phyloP scores from a whole-genome alignment of 2,888 invertebrate species.

The Baronia brevicornis region DNA sequence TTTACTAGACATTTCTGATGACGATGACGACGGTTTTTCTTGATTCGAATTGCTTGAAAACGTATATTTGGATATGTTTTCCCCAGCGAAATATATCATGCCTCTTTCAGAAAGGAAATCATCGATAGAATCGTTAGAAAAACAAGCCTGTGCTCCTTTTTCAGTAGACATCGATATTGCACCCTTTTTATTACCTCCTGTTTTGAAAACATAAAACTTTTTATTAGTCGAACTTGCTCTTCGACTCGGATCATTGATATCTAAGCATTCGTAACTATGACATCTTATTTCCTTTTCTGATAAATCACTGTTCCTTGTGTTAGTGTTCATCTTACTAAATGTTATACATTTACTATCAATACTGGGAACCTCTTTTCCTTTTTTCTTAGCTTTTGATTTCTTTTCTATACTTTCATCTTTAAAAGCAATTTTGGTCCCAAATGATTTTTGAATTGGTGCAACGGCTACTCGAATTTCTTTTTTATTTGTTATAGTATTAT shows the following conservation, averaged over 20 bases:
- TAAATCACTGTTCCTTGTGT: conserved; percentile 12
- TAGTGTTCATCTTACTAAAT: conserved; percentile 8
- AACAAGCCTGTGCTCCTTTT: conserved; percentile 47
- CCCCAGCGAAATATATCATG: conserved; percentile 35
- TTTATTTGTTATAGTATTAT: conserved; percentile 9
- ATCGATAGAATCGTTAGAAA: conserved; percentile 58
- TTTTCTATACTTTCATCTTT: conserved; percentile 27
- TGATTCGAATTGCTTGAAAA: conserved; percentile 31
- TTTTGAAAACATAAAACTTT: too few species aligned
- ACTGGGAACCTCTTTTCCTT: conserved; percentile 16
- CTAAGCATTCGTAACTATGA: conserved; percentile 35
- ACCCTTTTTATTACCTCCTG: conserved; percentile 18
- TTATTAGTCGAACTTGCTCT: conserved; percentile 16
- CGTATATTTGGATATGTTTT: conserved; percentile 45
- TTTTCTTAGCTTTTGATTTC: conserved; percentile 15
- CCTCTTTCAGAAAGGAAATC: conserved; percentile 54
- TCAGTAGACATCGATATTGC: conserved; percentile 35
- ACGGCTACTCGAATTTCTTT: conserved; percentile 11
- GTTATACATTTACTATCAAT: conserved; percentile 15
- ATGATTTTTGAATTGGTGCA: conserved; percentile 12
- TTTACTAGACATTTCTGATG: conserved; percentile 35
- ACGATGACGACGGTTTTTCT: conserved; percentile 26
- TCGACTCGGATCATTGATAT: conserved; percentile 21
- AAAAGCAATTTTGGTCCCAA: conserved; percentile 29
- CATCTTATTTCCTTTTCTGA: conserved; percentile 50